These are phyloP conservation scores for Rana temporaria DNA, from an alignment of 2,113 vertebrate genomes.

Conservation along the genomic window DNA sequence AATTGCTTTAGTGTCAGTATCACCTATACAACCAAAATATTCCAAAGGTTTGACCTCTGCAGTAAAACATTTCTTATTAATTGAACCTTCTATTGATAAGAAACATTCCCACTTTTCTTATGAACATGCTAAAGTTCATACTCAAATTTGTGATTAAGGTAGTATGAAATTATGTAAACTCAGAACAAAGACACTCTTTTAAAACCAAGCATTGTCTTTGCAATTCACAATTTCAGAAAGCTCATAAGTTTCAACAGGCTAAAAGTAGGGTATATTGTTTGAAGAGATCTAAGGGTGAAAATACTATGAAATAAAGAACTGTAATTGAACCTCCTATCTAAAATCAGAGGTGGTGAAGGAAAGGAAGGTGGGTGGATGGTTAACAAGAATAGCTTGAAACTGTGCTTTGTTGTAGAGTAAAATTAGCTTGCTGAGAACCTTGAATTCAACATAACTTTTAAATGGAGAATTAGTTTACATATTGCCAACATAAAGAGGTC, in stretches of 20 bases:
- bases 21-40: conserved; percentile 37
- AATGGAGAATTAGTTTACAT: conserved; percentile 65
- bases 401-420: conserved; percentile 69
- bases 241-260: conserved; percentile 67
- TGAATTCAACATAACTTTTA: conserved; percentile 65
- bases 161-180: conserved; percentile 38
- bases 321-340: conserved; percentile 67
- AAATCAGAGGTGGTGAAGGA: conserved; percentile 72
- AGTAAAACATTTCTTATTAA: background rate
- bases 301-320: conserved; percentile 64
- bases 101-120: conserved; percentile 54
- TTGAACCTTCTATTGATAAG: conserved; percentile 62
- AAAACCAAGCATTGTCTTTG: conserved; percentile 61
- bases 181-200: conserved; percentile 62
- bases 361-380: conserved; percentile 65
- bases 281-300: conserved; percentile 69
- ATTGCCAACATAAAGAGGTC: conserved; percentile 47
- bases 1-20: background rate
- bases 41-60: conserved; percentile 53
- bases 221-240: conserved; percentile 65
- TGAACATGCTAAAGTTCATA: conserved; percentile 45
- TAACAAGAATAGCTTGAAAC: conserved; percentile 70
- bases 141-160: conserved; percentile 56
- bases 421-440: conserved; percentile 74
- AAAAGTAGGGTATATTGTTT: conserved; percentile 66